A percentile compares a stretch with the other conserved stretches of the same genome.
phyloP scores from a whole-genome alignment of 2,888 invertebrate species.

The Arenicola marina region DNA sequence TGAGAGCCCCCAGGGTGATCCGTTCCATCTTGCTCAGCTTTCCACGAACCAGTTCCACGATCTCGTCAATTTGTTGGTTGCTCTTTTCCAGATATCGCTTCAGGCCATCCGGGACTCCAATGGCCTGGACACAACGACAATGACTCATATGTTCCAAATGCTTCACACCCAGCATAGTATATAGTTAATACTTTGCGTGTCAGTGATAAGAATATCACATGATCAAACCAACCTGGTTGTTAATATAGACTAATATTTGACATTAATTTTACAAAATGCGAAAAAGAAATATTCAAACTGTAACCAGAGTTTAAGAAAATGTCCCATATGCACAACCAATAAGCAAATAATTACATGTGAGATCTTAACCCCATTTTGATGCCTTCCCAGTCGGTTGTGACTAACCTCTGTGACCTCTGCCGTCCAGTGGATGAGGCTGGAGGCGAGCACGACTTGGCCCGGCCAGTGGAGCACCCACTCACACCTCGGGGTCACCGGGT shows the following conservation, averaged over 20 bases:
- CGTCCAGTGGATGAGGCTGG: slow-evolving; percentile 60
- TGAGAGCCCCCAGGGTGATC: slow-evolving; percentile 59
- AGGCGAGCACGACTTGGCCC: slow-evolving; percentile 60
- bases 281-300: too few species aligned
- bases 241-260: too few species aligned
- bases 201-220: too few species aligned
- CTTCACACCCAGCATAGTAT: too few species aligned
- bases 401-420: slow-evolving; percentile 55
- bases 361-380: neutral
- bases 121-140: slow-evolving; percentile 12
- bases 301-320: too few species aligned
- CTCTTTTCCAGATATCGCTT: slow-evolving; percentile 51
- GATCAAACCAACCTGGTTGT: too few species aligned
- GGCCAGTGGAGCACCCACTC: slow-evolving; percentile 61
- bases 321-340: too few species aligned
- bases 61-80: slow-evolving; percentile 57
- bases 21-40: slow-evolving; percentile 57
- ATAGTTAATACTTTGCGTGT: too few species aligned
- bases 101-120: slow-evolving; percentile 22
- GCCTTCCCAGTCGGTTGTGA: too few species aligned
- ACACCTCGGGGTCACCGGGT: slow-evolving; percentile 43
- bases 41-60: slow-evolving; percentile 58
- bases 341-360: neutral
- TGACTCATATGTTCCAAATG: too few species aligned
- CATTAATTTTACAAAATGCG: too few species aligned